Base-by-base conservation (phyloP, 2,113 vertebrate genomes). In the Cottus gobio region DNA sequence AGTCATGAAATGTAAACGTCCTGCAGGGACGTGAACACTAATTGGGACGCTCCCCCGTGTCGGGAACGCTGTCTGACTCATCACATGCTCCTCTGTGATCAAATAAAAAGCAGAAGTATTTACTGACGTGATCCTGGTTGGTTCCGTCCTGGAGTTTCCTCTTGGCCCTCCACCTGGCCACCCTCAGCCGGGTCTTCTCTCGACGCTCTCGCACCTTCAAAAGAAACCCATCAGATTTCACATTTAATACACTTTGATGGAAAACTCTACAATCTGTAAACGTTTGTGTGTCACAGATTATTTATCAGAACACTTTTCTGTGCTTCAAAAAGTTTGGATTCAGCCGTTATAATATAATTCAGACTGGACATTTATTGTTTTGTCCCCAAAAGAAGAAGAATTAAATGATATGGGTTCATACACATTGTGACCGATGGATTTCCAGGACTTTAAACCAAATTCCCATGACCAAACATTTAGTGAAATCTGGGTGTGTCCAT, bases 181-280 rank as follows among this genome's bases (percentile, higher is more conserved):
- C 93, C 60, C 93, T 82, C 67, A 93, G 77, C 9, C 93, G 79
- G 82, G 93, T 93, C 80, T 93, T 93, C 75, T 93, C 93, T 34
- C 93, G 63, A 0, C 93, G 93, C 71, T 92, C 93, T 11, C 88
- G 85, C 36, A 91, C 83, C 93, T 93, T 71, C 39, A 42, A 42
- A 11, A 39, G 10, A 4, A 9, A 20, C 11, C 2, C 34, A 57
- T 20, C 26, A 57, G 1, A 7, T 12, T 73, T 70, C 4, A 48
- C 4, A 20, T 42, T 56, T 36, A 66, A 30, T 2, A 65, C 8
- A 24, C 10, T 44, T n/a, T 34, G 28, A 34, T 15, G 13, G 13
- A 31, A 50, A 28, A 16, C 5, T 16, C n/a, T n/a, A n/a, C n/a
- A n/a, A n/a, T n/a, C n/a, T n/a, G n/a, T n/a, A n/a, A n/a, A n/a